phyloP scores from a whole-genome alignment of 2,113 vertebrate species.

The Elephantulus edwardii region DNA sequence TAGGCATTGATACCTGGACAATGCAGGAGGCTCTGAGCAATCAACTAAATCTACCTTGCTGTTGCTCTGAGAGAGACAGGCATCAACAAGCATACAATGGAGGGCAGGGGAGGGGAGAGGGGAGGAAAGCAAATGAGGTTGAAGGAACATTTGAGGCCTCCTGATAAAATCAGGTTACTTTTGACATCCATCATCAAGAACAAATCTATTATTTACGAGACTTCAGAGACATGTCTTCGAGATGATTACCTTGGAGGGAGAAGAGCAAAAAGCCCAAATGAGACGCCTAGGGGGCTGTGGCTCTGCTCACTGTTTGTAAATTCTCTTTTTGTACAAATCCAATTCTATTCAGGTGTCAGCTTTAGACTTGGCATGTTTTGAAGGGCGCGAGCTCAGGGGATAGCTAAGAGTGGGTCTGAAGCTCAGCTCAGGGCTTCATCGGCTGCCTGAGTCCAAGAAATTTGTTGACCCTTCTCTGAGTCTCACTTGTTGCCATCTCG shows the following conservation, averaged over 20 bases:
- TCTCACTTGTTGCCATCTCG: background rate
- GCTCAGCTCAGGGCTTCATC: background rate
- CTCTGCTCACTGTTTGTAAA: background rate
- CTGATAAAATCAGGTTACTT: background rate
- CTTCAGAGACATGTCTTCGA: background rate
- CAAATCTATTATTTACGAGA: background rate
- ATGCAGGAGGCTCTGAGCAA: fast-evolving
- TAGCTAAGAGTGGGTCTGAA: background rate
- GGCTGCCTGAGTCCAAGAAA: no score
- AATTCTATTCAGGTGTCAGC: background rate
- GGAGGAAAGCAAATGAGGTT: background rate
- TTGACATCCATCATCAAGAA: background rate
- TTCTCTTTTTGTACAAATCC: background rate
- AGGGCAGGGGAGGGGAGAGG: background rate
- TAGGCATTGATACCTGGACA: background rate
- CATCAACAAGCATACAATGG: fast-evolving
- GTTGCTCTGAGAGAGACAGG: background rate
- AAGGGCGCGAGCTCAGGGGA: background rate
- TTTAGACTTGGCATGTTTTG: background rate
- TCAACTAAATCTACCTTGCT: background rate
- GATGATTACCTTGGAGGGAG: background rate
- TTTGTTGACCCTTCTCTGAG: background rate
- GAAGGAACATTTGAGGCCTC: background rate
- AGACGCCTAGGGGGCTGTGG: background rate
- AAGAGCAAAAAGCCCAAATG: background rate